These are phyloP conservation scores for Sarcophaga peregrina DNA, from an alignment of 1,140 invertebrate genomes.

Conservation along the genomic window DNA sequence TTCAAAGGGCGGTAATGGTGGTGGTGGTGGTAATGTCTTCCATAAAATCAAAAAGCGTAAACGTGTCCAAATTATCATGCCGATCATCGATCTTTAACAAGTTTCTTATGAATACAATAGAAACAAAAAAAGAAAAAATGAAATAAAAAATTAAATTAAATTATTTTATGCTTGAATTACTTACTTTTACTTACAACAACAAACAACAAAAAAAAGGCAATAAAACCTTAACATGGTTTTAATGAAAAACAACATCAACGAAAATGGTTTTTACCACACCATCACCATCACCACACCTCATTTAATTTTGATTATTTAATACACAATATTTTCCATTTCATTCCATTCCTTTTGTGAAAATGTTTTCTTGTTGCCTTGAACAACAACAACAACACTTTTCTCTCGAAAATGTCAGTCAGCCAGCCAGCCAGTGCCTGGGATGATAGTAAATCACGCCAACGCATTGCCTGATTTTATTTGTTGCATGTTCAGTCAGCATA, in stretches of 20 bases:
- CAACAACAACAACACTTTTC: neutral
- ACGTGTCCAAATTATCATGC: constrained; percentile 31
- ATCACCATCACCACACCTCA: neutral
- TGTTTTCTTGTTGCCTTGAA: neutral
- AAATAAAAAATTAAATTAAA: neutral
- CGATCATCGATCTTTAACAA: constrained; percentile 30
- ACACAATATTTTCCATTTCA: neutral
- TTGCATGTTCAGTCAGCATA: neutral
- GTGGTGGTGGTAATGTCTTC: neutral
- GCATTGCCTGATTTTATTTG: constrained; percentile 14
- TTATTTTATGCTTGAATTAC: constrained; percentile 17
- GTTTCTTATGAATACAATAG: neutral
- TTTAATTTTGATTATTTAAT: constrained; percentile 3
- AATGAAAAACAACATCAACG: neutral
- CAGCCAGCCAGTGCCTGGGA: too few species aligned
- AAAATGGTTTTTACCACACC: neutral
- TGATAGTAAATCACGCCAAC: constrained; percentile 39
- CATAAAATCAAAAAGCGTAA: constrained; percentile 17
- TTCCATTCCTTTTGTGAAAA: neutral
- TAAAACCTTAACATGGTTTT: neutral
- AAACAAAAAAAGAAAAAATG: neutral
- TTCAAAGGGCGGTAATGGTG: neutral
- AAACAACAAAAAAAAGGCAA: neutral
- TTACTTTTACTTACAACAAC: neutral
- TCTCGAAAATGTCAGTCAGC: constrained; percentile 20